phyloP scores from a whole-genome alignment of 2,888 invertebrate species.

The Autographa gamma region DNA sequence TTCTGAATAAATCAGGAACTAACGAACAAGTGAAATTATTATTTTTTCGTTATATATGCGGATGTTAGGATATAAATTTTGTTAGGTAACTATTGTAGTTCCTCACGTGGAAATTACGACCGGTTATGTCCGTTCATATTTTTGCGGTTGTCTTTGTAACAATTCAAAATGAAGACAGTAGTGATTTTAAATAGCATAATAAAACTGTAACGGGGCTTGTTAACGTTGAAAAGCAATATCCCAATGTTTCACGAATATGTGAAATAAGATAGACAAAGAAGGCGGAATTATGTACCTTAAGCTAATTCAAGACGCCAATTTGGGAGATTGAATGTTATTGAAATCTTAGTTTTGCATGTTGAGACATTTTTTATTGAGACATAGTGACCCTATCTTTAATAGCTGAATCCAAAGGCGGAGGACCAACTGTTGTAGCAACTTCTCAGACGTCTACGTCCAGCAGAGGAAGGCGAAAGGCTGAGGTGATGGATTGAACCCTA shows the following conservation, averaged over 20 bases:
- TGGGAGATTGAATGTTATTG: no score
- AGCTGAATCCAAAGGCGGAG: no score
- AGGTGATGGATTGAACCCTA: no score
- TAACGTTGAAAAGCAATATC: neutral
- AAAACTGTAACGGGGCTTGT: neutral
- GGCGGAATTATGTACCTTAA: neutral
- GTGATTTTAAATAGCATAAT: neutral
- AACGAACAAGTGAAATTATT: conserved; percentile 19
- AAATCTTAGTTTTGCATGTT: no score
- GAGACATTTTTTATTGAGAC: no score
- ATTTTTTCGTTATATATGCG: conserved; percentile 17
- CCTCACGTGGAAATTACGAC: conserved; percentile 24
- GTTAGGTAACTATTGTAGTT: conserved; percentile 11
- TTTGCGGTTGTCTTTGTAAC: neutral
- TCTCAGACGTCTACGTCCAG: no score
- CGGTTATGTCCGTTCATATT: neutral
- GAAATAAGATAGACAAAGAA: neutral
- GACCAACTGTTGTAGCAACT: no score
- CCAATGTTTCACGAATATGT: neutral
- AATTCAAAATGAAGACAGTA: neutral
- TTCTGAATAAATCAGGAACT: conserved; percentile 14
- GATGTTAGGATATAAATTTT: conserved; percentile 19
- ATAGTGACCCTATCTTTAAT: no score
- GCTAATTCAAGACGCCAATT: no score
- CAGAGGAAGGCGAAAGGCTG: no score